Conservation (phyloP, 2,113 vertebrate genomes). For the Gallinago jamesoni region DNA sequence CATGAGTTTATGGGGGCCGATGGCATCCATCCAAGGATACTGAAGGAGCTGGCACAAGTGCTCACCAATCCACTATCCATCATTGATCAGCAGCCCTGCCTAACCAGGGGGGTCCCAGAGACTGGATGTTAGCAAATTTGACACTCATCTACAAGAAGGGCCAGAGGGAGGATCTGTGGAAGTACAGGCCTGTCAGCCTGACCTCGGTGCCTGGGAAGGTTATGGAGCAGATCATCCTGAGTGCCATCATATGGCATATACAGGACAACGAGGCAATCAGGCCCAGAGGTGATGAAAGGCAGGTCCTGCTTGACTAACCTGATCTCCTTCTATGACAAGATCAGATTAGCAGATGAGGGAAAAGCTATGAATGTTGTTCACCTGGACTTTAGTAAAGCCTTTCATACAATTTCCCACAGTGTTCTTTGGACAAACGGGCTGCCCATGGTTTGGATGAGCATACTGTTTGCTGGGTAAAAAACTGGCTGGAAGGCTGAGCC, state of each 20-base stretch:
- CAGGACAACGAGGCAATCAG: not conserved
- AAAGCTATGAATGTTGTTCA: not conserved
- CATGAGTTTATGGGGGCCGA: too few relatives aligned
- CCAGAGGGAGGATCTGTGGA: not conserved
- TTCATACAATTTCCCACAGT: not conserved
- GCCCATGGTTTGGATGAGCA: not conserved
- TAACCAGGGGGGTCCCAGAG: not conserved
- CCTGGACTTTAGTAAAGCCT: not conserved
- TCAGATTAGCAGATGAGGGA: not conserved
- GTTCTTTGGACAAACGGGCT: not conserved
- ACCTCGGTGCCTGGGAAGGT: too few relatives aligned
- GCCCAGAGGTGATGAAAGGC: not conserved
- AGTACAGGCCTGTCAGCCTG: not conserved
- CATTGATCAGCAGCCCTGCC: not conserved
- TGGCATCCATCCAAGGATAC: not conserved
- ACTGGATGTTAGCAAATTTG: not conserved
- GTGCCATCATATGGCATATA: not conserved
- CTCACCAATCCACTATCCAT: not conserved
- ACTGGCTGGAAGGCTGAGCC: not conserved
- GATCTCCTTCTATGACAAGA: not conserved
- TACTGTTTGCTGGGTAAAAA: not conserved
- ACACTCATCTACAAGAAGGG: not conserved
- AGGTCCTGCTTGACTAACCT: not conserved
- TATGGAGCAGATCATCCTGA: not conserved
- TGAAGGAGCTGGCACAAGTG: not conserved